Evolutionary conservation across 2,888 invertebrate species (phyloP).

Genomic region (Mesorhabditis sp.): DNA sequence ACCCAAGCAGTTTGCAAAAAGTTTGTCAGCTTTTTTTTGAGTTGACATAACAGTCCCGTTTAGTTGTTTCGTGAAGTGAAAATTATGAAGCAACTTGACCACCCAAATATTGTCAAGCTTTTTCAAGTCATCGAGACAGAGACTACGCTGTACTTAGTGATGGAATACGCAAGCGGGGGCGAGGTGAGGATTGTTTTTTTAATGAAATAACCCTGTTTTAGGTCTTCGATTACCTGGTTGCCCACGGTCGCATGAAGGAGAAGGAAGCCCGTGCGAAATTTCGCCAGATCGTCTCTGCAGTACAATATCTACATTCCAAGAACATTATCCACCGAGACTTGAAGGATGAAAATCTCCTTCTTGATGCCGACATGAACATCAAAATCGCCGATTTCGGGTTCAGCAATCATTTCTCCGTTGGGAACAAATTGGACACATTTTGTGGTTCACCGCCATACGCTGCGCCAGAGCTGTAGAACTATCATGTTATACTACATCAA

Average conservation of each 20-base stretch:
- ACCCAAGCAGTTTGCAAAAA: slow-evolving; percentile 96
- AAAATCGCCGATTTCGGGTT: slow-evolving; percentile 83
- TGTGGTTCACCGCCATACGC: slow-evolving; percentile 98
- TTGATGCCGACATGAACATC: slow-evolving; percentile 99
- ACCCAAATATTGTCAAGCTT: slow-evolving; percentile 84
- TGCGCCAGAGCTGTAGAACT: slow-evolving; percentile 78
- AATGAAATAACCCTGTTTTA: slow-evolving; percentile 6
- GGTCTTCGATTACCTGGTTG: slow-evolving; percentile 85
- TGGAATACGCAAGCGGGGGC: slow-evolving; percentile 98
- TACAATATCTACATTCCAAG: slow-evolving; percentile 99
- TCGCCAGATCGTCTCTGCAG: slow-evolving; percentile 87
- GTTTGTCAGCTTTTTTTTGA: slow-evolving; percentile 14
- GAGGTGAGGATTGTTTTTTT: slow-evolving; percentile 39
- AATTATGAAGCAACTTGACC: slow-evolving; percentile 99
- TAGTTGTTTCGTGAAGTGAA: slow-evolving; percentile 84
- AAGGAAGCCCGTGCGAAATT: slow-evolving; percentile 61
- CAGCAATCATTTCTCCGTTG: slow-evolving; percentile 61
- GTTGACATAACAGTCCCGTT: neutral
- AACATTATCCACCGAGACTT: slow-evolving; percentile 83
- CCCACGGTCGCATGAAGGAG: slow-evolving; percentile 62
- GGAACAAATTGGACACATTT: slow-evolving; percentile 97
- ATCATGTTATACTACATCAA: too few relatives aligned
- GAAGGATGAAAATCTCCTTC: slow-evolving; percentile 93
- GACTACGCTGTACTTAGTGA: slow-evolving; percentile 97
- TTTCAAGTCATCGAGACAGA: slow-evolving; percentile 92